Evolutionary conservation across 2,888 invertebrate genomes (phyloP).

Genomic region (Calephelis perditalis): DNA sequence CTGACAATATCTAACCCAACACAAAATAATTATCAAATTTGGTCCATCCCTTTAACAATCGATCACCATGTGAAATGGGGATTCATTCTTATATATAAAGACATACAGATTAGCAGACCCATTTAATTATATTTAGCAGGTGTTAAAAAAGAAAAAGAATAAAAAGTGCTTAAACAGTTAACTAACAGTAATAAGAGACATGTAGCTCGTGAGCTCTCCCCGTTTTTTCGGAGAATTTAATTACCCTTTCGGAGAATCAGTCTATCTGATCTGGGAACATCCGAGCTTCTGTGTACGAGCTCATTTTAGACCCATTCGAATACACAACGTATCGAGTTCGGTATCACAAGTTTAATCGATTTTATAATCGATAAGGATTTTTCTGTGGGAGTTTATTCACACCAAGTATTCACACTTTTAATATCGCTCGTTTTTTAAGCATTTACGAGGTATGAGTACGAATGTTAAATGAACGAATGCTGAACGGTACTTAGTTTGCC

Average conservation of each 20-base stretch:
- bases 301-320: constrained; percentile 11
- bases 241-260: constrained; percentile 57
- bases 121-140: no score
- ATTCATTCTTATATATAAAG: no score
- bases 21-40: no score
- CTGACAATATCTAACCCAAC: no score
- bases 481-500: no score
- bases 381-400: background rate
- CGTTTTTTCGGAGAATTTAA: constrained; percentile 64
- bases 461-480: no score
- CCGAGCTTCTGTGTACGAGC: constrained; percentile 26
- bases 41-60: no score
- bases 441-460: no score
- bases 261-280: constrained; percentile 48
- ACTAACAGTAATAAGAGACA: background rate
- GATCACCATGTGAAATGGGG: no score
- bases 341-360: constrained; percentile 12
- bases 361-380: constrained; percentile 16
- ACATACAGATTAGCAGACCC: no score
- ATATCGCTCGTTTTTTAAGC: no score
- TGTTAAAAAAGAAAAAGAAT: no score
- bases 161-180: background rate
- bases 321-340: constrained; percentile 12
- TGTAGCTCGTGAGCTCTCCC: constrained; percentile 33
- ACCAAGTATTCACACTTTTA: background rate